phyloP scores from a whole-genome alignment of 2,888 invertebrate genomes.

The Caenorhabditis sp. region DNA sequence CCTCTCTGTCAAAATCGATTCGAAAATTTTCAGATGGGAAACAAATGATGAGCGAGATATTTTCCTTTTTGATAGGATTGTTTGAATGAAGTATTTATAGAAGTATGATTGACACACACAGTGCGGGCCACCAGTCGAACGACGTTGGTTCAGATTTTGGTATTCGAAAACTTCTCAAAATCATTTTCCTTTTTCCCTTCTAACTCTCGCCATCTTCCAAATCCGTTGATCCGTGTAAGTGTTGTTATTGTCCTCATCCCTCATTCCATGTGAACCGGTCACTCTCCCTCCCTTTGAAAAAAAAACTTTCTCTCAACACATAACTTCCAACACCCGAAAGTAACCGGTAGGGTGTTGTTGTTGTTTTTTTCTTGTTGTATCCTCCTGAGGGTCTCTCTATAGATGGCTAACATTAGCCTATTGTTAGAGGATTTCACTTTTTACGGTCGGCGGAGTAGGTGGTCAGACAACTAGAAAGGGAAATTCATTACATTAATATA shows the following conservation, averaged over 20 bases:
- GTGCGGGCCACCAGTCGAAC: too few relatives aligned
- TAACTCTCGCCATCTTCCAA: slow-evolving; percentile 6
- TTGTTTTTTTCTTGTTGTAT: slow-evolving; percentile 8
- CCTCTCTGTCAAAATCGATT: too few relatives aligned
- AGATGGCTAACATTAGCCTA: slow-evolving; percentile 53
- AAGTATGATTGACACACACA: too few relatives aligned
- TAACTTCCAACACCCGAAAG: slow-evolving; percentile 14
- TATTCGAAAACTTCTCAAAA: neutral
- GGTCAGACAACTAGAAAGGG: slow-evolving; percentile 13
- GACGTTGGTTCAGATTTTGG: too few relatives aligned
- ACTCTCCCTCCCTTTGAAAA: slow-evolving; percentile 19
- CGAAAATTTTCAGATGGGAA: too few relatives aligned
- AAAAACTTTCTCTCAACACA: slow-evolving; percentile 23
- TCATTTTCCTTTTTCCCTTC: neutral
- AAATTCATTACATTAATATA: slow-evolving; percentile 12
- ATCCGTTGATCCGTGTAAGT: slow-evolving; percentile 57
- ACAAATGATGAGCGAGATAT: too few relatives aligned
- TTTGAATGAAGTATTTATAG: too few relatives aligned
- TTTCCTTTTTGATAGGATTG: too few relatives aligned
- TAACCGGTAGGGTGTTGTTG: slow-evolving; percentile 55
- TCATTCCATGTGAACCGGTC: slow-evolving; percentile 41
- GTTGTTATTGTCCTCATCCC: neutral
- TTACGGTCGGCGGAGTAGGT: too few relatives aligned
- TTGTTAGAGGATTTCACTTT: slow-evolving; percentile 38
- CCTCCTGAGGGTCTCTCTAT: slow-evolving; percentile 11